Conservation (phyloP, 2,888 invertebrate species). For the Plusia festucae region DNA sequence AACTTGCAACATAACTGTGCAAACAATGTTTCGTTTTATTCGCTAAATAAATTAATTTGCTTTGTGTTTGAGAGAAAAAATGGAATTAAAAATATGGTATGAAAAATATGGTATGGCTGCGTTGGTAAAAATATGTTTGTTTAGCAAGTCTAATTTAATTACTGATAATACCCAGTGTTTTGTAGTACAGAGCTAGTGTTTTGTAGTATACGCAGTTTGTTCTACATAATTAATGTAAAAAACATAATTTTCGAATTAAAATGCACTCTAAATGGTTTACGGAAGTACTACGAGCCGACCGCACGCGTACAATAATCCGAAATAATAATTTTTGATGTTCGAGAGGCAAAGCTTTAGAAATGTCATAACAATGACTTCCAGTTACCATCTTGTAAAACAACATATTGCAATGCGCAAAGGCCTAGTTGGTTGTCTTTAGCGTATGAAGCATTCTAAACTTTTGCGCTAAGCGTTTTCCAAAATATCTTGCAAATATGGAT, state of each 20-base stretch:
- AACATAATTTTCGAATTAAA: constrained; percentile 20
- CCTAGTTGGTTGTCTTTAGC: too few relatives aligned
- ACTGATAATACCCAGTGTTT: constrained; percentile 55
- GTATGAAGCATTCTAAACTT: too few relatives aligned
- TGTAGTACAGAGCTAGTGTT: constrained; percentile 44
- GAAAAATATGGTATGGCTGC: constrained; percentile 26
- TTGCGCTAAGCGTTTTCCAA: too few relatives aligned
- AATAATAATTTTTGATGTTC: background rate
- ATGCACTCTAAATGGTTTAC: constrained; percentile 6
- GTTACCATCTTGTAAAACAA: background rate
- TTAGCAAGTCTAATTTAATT: constrained; percentile 64
- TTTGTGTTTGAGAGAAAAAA: constrained; percentile 22
- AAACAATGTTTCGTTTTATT: constrained; percentile 29
- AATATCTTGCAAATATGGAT: too few relatives aligned
- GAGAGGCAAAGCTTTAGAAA: background rate
- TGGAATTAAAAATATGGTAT: constrained; percentile 29
- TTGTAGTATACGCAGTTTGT: constrained; percentile 41
- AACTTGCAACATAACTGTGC: constrained; percentile 27
- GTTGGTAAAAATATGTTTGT: constrained; percentile 25
- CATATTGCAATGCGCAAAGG: too few relatives aligned
- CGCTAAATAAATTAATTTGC: constrained; percentile 31
- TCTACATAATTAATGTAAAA: constrained; percentile 35
- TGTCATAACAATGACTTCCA: background rate
- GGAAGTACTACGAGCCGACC: background rate
- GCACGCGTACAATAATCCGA: background rate